Base-by-base conservation (phyloP, 2,797 vertebrate genomes). In the Oryzias dopingdopingensis region DNA sequence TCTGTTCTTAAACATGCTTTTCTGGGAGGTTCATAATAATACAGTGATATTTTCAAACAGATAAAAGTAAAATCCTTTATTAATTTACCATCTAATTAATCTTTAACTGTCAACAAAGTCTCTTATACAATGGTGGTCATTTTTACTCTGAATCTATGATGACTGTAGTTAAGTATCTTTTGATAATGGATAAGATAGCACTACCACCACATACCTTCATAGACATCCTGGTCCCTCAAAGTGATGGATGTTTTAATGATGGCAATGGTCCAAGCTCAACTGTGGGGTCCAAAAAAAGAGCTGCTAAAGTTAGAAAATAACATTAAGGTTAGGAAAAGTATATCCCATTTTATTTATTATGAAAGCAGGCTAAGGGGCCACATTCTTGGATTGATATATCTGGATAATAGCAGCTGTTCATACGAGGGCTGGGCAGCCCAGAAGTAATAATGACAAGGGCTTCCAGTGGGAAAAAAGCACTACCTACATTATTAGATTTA, bases 361-460 rank as follows among this genome's bases (percentile, higher is more conserved):
- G 83, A 91, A 88, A 65, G 42, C 48, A 60, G 63, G 84, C 84
- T 84, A 18, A 91, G 80, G 59, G 74, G 70, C 56, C 65, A 82
- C 81, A 85, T 84, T 85, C 77, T 84, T 78, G 75, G 80, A 86
- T 79, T 55, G 42, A 83, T 80, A 79, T 67, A 62, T 76, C 76
- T 63, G 87, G 82, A 66, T 78, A 61, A 43, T 52, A 52, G 81
- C 93, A 94, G 91, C 91, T 94, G 91, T 90, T 92, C 50, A 49
- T 79, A 75, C 67, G 54, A 67, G 61, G 59, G 14, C 24, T 8
- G 59, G 55, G 55, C 63, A 58, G 71, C 3, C 6, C 58, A 59
- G 70, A 83, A 86, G 77, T 91, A 91, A 91, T 81, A 77, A 72
- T 88, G 87, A 88, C 76, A 78, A 68, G 72, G 58, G 56, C 50